Evolutionary conservation across 2,113 vertebrate genomes (phyloP).

Genomic region (Nothoprocta pentlandii): DNA sequence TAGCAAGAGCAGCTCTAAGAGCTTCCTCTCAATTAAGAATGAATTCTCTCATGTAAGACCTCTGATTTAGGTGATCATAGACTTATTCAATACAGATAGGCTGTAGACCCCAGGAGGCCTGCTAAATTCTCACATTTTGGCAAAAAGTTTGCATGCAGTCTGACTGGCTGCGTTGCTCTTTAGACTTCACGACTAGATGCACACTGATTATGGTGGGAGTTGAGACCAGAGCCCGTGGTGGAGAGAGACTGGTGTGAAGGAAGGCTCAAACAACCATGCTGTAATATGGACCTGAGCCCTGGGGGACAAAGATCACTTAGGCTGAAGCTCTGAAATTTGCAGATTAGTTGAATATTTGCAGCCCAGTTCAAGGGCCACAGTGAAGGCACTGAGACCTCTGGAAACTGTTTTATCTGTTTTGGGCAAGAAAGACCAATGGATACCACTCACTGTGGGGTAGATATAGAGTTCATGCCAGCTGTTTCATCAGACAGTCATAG

Average conservation of each 20-base stretch:
- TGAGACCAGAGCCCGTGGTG: neutral
- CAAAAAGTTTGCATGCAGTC: neutral
- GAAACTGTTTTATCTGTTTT: neutral
- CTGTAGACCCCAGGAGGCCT: too few species aligned
- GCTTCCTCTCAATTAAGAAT: too few species aligned
- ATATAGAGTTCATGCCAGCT: too few species aligned
- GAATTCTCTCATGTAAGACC: too few species aligned
- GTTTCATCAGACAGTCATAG: too few species aligned
- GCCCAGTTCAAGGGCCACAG: neutral
- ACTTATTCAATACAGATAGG: too few species aligned
- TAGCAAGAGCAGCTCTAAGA: too few species aligned
- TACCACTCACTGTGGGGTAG: neutral
- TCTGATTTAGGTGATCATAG: too few species aligned
- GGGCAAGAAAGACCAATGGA: neutral
- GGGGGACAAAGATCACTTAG: neutral
- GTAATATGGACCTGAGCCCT: neutral
- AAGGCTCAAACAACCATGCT: neutral
- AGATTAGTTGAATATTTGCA: neutral
- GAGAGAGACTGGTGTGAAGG: neutral
- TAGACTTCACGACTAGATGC: neutral
- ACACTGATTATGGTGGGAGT: neutral
- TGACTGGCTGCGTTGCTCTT: neutral
- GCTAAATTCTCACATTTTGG: neutral
- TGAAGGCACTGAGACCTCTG: neutral
- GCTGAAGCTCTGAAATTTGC: neutral